phyloP scores from a whole-genome alignment of 2,888 invertebrate species.

The Drosophila tanythrix region DNA sequence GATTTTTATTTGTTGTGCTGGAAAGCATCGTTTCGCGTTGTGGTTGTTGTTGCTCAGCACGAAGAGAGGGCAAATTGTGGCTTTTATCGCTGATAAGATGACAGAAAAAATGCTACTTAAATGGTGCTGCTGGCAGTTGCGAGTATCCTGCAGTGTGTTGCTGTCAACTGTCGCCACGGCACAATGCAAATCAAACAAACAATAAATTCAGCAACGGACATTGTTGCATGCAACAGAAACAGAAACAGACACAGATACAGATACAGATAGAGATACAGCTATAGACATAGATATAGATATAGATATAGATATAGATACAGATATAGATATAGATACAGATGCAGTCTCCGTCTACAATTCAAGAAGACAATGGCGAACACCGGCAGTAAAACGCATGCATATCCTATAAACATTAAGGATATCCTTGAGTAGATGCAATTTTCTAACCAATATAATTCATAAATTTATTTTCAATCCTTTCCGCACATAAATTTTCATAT shows the following conservation, averaged over 20 bases:
- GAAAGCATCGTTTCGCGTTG: constrained; percentile 12
- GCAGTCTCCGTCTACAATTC: neutral
- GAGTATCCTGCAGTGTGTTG: constrained; percentile 1
- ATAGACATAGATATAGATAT: neutral
- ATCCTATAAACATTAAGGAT: constrained; percentile 79
- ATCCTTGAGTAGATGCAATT: constrained; percentile 83
- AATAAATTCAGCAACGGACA: constrained; percentile 75
- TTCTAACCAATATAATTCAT: constrained; percentile 84
- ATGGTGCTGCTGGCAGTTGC: neutral
- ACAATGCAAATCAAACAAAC: constrained; percentile 78
- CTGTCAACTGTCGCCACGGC: constrained; percentile 17
- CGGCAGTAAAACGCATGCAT: constrained; percentile 67
- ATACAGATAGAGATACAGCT: neutral
- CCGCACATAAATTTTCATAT: constrained; percentile 83
- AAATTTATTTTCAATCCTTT: constrained; percentile 84
- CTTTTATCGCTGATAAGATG: constrained; percentile 63
- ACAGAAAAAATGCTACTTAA: constrained; percentile 23
- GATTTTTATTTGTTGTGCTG: constrained; percentile 31
- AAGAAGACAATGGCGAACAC: constrained; percentile 53
- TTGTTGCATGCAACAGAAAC: constrained; percentile 67
- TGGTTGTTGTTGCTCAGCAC: constrained; percentile 46
- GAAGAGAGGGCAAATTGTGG: constrained; percentile 62
- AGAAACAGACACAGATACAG: neutral
- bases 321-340: constrained; percentile 34
- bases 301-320: neutral